Evolutionary conservation across 2,888 invertebrate genomes (phyloP), one percentile per base, ranked within the genome.

Genomic region (Metacarcinus magister): DNA sequence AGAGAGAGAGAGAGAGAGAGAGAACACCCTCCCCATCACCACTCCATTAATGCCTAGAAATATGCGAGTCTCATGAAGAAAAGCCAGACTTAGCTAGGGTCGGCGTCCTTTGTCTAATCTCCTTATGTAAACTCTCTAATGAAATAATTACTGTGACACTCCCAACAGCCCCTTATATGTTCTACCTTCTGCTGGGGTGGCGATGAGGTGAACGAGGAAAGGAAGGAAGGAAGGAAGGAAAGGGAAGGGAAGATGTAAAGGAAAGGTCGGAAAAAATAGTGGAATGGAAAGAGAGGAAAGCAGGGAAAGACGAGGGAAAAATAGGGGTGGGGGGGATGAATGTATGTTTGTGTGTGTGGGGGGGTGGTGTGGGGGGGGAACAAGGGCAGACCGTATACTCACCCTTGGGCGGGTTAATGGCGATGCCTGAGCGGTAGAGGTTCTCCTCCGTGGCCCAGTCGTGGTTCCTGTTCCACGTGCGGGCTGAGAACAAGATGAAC

Each of bases 371-470:
- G 39, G 39, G n/a, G n/a, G n/a, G n/a, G 90, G 23, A 8, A 60
- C 19, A 39, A n/a, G 67, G 39, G 67, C 32, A 54, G 60, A n/a
- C 23, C 67, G 39, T 19, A 82, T 46, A 96, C 96, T 96, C n/a
- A 96, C 99, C 99, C 99, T 99, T 99, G n/a, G 99, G 99, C 95
- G 99, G 99, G 98, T 99, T 99, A 97, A 99, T 98, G 97, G 98
- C 98, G 97, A 99, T 98, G 44, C 99, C 99, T 97, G 99, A 99
- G 97, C 98, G 98, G 97, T 99, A 99, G 92, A 99, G 98, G 97
- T 98, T 98, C 98, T 99, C 99, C 98, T 99, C 99, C 97, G 99
- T 98, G 97, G 98, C 98, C 99, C 99, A 99, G 98, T 99, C 99
- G 96, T 98, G 98, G 97, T 99, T 99, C 97, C 99, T 98, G 95